phyloP scores from a whole-genome alignment of 1,140 invertebrate genomes.

The Pogonognathellus flavescens region DNA sequence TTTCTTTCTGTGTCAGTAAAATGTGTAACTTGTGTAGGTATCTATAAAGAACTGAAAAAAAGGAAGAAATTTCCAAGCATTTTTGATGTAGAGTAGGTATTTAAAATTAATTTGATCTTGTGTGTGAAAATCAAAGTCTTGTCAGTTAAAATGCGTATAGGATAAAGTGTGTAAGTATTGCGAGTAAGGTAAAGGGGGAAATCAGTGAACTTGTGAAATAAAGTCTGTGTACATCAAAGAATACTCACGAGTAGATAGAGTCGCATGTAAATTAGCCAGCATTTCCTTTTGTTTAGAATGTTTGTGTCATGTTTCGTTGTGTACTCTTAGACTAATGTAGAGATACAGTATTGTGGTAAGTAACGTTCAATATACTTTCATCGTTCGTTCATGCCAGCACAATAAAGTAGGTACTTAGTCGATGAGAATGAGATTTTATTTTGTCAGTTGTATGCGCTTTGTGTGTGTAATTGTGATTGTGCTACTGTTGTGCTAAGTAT shows the following conservation, averaged over 20 bases:
- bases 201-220: too few species aligned
- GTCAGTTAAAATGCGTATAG: too few species aligned
- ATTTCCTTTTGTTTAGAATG: background rate
- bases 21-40: too few species aligned
- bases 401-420: background rate
- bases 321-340: background rate
- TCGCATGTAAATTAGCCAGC: conserved; percentile 13
- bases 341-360: background rate
- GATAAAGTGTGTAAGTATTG: too few species aligned
- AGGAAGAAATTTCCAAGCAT: too few species aligned
- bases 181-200: too few species aligned
- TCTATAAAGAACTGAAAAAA: too few species aligned
- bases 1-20: too few species aligned
- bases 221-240: too few species aligned
- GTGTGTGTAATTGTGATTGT: conserved; percentile 15
- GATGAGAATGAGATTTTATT: conserved; percentile 24
- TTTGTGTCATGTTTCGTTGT: background rate
- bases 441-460: conserved; percentile 15
- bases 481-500: background rate
- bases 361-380: background rate
- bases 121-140: too few species aligned
- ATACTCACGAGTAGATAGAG: background rate
- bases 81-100: too few species aligned
- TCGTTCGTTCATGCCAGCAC: background rate
- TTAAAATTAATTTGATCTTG: too few species aligned